Evolutionary conservation across 2,888 invertebrate species (phyloP), one percentile per base, ranked within the genome.

Genomic region (Eilema caniola): DNA sequence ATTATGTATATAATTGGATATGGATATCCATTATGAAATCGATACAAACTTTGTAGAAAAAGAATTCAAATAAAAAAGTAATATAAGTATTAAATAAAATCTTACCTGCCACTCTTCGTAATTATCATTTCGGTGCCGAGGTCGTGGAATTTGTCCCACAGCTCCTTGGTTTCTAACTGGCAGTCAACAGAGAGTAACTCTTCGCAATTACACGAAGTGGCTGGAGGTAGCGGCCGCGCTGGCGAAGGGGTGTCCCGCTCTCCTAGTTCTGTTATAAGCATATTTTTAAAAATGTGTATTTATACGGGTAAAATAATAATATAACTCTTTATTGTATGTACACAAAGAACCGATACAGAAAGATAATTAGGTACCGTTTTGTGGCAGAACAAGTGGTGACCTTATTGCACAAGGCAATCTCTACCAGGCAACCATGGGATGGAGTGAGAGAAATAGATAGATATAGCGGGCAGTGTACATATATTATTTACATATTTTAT

Each of bases 51-150:
- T 16, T 41, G 3, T 2, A 41, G 16, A 0, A 41, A 24, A 14
- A 24, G 23, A 56, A 56, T 0, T 23, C n/a, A 24, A 11, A 1
- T 41, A 57, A 24, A 0, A 24, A 12, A 25, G 3, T 28, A 14
- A 56, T 25, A 5, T 23, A 16, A 8, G 10, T 28, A 67, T 61
- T 11, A 24, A 37, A 24, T 20, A 33, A 56, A 16, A 10, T 59
- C 96, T 96, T 92, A 99, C 99, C 99, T 97, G 91, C 99, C 99
- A 86, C 98, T 98, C 95, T 99, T 99, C 31, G 99, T 99, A 93
- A 99, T 99, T 92, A 99, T 99, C 99, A 99, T 99, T 95, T 99
- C 99, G 1, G 99, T 99, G 81, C 98, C 98, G 72, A 99, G 96
- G 86, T 98, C 98, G 88, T 98, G 98, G 95, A 99, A 99, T 94